Conservation (phyloP, 2,113 vertebrate genomes). For the Lagopus leucura region DNA sequence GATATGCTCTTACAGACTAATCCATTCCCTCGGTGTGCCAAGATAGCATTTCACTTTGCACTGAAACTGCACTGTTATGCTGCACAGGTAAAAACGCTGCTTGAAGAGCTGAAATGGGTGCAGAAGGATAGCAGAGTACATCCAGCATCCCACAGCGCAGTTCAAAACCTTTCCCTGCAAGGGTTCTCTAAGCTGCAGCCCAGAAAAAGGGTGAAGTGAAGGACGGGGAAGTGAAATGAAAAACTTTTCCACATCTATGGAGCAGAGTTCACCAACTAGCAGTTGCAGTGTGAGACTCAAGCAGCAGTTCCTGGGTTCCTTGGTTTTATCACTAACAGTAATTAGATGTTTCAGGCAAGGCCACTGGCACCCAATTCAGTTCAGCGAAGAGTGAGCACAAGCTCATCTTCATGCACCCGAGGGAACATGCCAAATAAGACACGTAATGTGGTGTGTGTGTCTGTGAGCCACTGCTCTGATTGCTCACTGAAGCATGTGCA, state of each 20-base stretch:
- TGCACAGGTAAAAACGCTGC: background rate
- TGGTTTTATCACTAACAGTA: background rate
- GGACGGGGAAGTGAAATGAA: background rate
- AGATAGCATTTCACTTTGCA: fast-evolving
- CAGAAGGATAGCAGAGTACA: background rate
- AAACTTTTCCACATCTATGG: background rate
- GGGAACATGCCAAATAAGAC: fast-evolving
- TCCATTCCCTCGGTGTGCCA: background rate
- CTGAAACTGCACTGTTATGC: background rate
- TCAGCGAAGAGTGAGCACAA: background rate
- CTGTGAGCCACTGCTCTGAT: fast-evolving
- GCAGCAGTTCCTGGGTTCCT: background rate
- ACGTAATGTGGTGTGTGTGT: fast-evolving
- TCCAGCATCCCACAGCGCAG: background rate
- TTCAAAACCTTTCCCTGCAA: background rate
- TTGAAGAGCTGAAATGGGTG: background rate
- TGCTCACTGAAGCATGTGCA: background rate
- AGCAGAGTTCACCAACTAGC: background rate
- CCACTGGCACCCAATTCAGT: fast-evolving
- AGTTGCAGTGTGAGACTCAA: background rate
- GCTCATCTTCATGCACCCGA: background rate
- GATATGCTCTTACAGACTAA: background rate
- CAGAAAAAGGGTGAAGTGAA: background rate
- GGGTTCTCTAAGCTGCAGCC: background rate
- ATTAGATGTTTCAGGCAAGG: background rate